Evolutionary conservation across 2,797 vertebrate species (phyloP), one percentile per base, ranked within the genome.

Genomic region (Epinephelus awoara): DNA sequence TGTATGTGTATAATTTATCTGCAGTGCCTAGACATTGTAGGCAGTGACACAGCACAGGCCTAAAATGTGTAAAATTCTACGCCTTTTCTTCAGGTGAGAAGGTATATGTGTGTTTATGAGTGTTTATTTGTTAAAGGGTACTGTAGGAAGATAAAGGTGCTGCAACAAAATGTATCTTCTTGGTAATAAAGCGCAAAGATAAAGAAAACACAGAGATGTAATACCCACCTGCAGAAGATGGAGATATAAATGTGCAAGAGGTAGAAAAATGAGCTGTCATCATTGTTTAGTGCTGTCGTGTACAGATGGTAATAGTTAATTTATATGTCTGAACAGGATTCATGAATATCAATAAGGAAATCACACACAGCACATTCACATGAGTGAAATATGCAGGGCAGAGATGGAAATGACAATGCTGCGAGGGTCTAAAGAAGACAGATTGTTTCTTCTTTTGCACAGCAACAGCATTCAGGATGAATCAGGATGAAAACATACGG

Each of bases 261-360:
- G 52, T 61, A 44, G 50, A 47, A 67, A 68, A 72, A 49, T 38
- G n/a, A 78, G 38, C 50, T 49, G 66, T 67, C 73, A 63, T 67
- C 10, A 27, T 19, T 46, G 64, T 77, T 79, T 70, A 72, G 40
- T 42, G 13, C n/a, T 40, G n/a, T 66, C 57, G 68, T 57, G n/a
- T 68, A 10, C 42, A 63, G 71, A 57, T 49, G 70, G 12, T 75
- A 83, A 88, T 86, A 62, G 34, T 77, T 80, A 4, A 59, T 88
- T 86, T 81, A 81, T 76, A 67, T 70, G 77, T 84, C 78, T 83
- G 78, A 71, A n/a, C 79, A 75, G 63, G 78, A 72, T 62, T 80
- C 70, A 83, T 88, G 62, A 84, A 86, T 90, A 87, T 89, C 67
- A 76, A 63, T 38, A 62, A 84, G 61, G 65, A 83, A 79, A 83